These are phyloP conservation scores for Mylabris sibirica DNA, from an alignment of 2,888 invertebrate genomes.

Conservation along the genomic window DNA sequence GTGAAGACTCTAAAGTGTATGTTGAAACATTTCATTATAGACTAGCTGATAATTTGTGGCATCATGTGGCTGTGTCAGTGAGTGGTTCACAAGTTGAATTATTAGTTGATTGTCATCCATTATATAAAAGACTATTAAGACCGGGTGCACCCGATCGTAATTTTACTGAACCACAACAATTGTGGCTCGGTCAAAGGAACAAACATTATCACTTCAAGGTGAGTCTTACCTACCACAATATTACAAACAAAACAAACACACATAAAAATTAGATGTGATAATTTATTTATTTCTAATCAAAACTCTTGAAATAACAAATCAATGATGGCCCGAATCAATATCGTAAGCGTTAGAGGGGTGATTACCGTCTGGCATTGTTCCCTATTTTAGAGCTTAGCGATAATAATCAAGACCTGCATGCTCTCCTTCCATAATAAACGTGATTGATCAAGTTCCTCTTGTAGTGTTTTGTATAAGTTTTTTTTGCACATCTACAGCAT, in stretches of 20 bases:
- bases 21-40: conserved; percentile 89
- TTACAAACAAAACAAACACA: too few species aligned
- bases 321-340: background rate
- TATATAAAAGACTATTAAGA: conserved; percentile 79
- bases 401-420: conserved; percentile 5
- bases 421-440: conserved; percentile 1
- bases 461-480: background rate
- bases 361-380: conserved; percentile 9
- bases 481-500: background rate
- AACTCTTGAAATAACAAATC: background rate
- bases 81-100: conserved; percentile 85
- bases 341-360: background rate
- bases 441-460: conserved; percentile 3
- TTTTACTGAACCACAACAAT: conserved; percentile 76
- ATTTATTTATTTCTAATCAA: background rate
- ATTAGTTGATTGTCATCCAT: conserved; percentile 85
- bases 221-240: too few species aligned
- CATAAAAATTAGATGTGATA: too few species aligned
- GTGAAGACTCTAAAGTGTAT: conserved; percentile 70
- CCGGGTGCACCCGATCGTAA: conserved; percentile 78
- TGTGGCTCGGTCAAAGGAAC: conserved; percentile 90
- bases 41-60: conserved; percentile 88
- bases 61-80: conserved; percentile 83
- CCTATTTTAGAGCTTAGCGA: background rate
- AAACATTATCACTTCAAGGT: conserved; percentile 90